These are phyloP conservation scores for Mirza zaza DNA, from an alignment of 2,113 vertebrate species.

Conservation along the genomic window DNA sequence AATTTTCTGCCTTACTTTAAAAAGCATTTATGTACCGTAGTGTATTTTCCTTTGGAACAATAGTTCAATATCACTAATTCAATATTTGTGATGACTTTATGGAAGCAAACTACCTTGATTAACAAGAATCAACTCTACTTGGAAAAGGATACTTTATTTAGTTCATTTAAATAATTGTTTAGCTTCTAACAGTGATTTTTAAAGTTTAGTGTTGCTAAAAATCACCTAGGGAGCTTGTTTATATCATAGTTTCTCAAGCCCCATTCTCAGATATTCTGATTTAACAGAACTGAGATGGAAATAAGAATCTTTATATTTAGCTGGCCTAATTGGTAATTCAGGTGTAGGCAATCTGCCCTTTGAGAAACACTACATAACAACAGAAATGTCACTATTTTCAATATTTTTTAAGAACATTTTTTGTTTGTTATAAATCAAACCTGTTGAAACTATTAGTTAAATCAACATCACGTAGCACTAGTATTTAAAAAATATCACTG, in stretches of 20 bases:
- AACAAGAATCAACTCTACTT: background rate
- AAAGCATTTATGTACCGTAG: background rate
- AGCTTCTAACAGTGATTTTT: background rate
- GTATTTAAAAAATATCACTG: background rate
- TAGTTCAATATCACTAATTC: background rate
- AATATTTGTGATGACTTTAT: background rate
- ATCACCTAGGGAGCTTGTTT: background rate
- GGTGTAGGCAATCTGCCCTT: background rate
- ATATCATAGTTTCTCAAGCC: background rate
- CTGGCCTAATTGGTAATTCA: background rate
- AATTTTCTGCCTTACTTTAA: background rate
- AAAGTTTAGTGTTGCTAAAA: background rate
- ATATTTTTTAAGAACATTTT: background rate
- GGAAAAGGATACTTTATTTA: background rate
- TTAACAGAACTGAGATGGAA: background rate
- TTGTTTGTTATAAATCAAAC: slow-evolving; percentile 9
- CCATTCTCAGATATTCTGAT: background rate
- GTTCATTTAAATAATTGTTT: background rate
- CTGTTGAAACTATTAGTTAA: background rate
- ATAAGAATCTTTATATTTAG: background rate
- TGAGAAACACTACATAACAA: background rate
- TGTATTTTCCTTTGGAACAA: background rate
- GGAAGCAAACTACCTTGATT: background rate
- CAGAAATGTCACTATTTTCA: background rate
- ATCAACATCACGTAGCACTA: background rate